These are phyloP conservation scores for Adrianichthys oophorus DNA, from an alignment of 2,797 vertebrate genomes.

Conservation along the genomic window DNA sequence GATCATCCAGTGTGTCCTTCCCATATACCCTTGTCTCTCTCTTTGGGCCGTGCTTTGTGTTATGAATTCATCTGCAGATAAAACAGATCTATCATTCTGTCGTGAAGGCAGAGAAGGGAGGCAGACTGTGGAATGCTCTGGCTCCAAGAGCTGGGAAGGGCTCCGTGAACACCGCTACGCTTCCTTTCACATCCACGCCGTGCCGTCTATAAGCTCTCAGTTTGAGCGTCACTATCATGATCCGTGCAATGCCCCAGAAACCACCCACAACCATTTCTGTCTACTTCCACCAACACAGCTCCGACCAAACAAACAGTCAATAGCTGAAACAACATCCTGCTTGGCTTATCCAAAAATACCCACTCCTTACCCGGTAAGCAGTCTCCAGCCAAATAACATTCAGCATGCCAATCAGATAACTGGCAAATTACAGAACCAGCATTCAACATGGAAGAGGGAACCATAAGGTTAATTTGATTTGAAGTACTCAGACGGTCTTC, in stretches of 20 bases:
- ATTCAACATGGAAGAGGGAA: constrained; percentile 28
- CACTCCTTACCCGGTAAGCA: constrained; percentile 35
- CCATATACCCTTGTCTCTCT: constrained; percentile 37
- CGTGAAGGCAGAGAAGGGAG: constrained; percentile 63
- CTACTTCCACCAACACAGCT: constrained; percentile 48
- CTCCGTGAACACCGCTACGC: constrained; percentile 42
- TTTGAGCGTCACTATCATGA: constrained; percentile 47
- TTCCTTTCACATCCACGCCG: constrained; percentile 49
- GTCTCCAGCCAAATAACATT: constrained; percentile 38
- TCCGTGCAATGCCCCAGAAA: constrained; percentile 30
- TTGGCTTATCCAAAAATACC: constrained; percentile 47
- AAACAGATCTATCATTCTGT: constrained; percentile 75
- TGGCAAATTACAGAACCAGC: constrained; percentile 51
- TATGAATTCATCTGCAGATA: constrained; percentile 73
- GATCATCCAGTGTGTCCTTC: constrained; percentile 45
- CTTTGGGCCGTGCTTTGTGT: constrained; percentile 52
- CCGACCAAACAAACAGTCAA: constrained; percentile 39
- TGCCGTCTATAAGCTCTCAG: constrained; percentile 42
- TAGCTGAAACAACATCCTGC: constrained; percentile 44
- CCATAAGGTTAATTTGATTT: constrained; percentile 20
- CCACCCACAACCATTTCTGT: constrained; percentile 22
- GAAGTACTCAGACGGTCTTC: constrained; percentile 31
- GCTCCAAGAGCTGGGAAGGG: constrained; percentile 57
- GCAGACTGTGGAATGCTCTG: constrained; percentile 70
- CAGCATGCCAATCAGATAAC: constrained; percentile 61